Conservation (phyloP, 2,113 vertebrate species). For the Stegastes partitus region DNA sequence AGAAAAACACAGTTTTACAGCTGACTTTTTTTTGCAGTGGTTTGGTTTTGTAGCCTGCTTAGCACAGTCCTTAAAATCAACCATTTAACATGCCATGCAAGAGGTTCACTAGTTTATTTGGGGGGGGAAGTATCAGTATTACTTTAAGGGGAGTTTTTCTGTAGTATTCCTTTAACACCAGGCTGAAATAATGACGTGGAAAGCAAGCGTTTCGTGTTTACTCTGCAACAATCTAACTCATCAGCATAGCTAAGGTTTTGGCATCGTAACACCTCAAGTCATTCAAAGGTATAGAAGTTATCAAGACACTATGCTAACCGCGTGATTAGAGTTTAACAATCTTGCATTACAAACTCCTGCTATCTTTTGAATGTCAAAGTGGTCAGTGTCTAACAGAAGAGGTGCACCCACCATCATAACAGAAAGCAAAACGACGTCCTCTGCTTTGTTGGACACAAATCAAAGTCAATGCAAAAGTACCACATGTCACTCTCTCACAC, state of each 20-base stretch:
- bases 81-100: slow-evolving; percentile 77
- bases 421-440: slow-evolving; percentile 23
- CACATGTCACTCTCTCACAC: not conserved
- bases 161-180: slow-evolving; percentile 37
- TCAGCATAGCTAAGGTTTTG: slow-evolving; percentile 60
- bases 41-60: slow-evolving; percentile 35
- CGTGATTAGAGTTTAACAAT: slow-evolving; percentile 37
- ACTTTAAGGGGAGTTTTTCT: slow-evolving; percentile 25
- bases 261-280: slow-evolving; percentile 64
- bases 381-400: slow-evolving; percentile 37
- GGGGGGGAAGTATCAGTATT: slow-evolving; percentile 27
- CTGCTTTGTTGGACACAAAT: slow-evolving; percentile 28
- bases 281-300: slow-evolving; percentile 67
- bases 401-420: slow-evolving; percentile 13
- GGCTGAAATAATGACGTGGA: slow-evolving; percentile 52
- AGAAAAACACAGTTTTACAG: slow-evolving; percentile 27
- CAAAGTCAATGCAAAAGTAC: slow-evolving; percentile 11
- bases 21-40: slow-evolving; percentile 28
- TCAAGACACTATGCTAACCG: slow-evolving; percentile 62
- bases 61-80: slow-evolving; percentile 59
- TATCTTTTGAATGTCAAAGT: slow-evolving; percentile 20
- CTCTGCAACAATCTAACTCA: slow-evolving; percentile 57
- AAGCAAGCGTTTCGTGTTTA: slow-evolving; percentile 54
- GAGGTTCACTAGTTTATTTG: slow-evolving; percentile 33
- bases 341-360: slow-evolving; percentile 33